phyloP scores from a whole-genome alignment of 2,113 vertebrate genomes.

The Delphinapterus leucas region DNA sequence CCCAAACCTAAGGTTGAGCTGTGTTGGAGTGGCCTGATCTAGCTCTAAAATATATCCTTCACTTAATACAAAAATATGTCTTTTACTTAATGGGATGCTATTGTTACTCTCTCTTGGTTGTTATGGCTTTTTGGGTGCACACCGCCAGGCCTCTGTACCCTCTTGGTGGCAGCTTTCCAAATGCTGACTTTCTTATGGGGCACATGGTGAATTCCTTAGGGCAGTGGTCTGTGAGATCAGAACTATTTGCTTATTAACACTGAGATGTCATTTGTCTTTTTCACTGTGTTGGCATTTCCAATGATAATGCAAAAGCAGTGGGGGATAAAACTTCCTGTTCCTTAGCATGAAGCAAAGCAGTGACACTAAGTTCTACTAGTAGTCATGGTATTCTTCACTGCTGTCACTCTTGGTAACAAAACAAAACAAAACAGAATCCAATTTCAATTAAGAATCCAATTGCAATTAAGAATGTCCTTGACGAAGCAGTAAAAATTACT shows the following conservation, averaged over 20 bases:
- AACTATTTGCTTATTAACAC: not conserved
- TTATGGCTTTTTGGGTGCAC: not conserved
- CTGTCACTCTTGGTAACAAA: not conserved
- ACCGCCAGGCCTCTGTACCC: not conserved
- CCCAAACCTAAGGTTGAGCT: not conserved
- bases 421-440: not conserved
- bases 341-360: not conserved
- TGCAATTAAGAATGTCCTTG: not conserved
- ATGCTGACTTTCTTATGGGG: constrained; percentile 1
- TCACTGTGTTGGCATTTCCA: not conserved
- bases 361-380: not conserved
- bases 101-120: not conserved
- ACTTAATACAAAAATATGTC: not conserved
- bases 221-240: not conserved
- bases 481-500: constrained; percentile 11
- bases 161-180: constrained; percentile 39
- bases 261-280: constrained; percentile 9
- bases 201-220: not conserved
- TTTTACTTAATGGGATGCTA: not conserved
- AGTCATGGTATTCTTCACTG: not conserved
- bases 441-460: not conserved
- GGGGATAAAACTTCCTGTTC: not conserved
- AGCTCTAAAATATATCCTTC: not conserved
- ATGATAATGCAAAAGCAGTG: not conserved
- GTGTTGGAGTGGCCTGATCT: not conserved